Evolutionary conservation across 2,113 vertebrate genomes (phyloP), one percentile per base, ranked within the genome.

Genomic region (Mustela nigripes): DNA sequence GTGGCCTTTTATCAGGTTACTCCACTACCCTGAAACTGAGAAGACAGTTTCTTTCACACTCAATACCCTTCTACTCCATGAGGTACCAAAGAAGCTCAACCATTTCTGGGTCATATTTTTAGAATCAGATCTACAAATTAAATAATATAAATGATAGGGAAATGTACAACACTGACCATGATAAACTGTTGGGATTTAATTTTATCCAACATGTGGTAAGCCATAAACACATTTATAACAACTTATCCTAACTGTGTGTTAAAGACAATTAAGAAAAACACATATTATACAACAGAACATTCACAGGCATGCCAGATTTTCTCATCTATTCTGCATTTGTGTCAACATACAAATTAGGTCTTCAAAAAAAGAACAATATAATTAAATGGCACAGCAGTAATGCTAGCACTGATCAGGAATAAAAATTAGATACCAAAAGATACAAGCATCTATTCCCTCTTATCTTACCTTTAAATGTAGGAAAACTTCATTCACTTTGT

Each of bases 321-420:
- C 94, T 97, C 91, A 94, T 92, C 81, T 94, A 93, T 73, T 97
- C 87, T 95, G 71, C 88, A 97, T 93, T 96, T 97, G 92, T 95
- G 79, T 96, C 94, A 94, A 97, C 92, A 98, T 97, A 98, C 94
- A 98, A 98, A 98, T 98, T 93, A 97, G 94, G 86, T 92, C 91
- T 96, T 94, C 60, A 94, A 96, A 97, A 97, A 98, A 95, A 76
- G 78, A 96, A 87, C 53, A 92, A 91, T 89, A 88, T 81, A 97
- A 98, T 97, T 95, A 97, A 97, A 96, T 83, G 79, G 60, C 71
- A 96, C 22, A 95, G 84, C 83, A 96, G 53, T 94, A 94, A 88
- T 53, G 56, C 63, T 69, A 78, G 45, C 73, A 92, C 84, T 94
- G 58, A 92, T 89, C 22, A 91, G 21, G 78, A 96, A 98, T 96